phyloP scores from a whole-genome alignment of 2,888 invertebrate genomes.

The Mycogona germanica region DNA sequence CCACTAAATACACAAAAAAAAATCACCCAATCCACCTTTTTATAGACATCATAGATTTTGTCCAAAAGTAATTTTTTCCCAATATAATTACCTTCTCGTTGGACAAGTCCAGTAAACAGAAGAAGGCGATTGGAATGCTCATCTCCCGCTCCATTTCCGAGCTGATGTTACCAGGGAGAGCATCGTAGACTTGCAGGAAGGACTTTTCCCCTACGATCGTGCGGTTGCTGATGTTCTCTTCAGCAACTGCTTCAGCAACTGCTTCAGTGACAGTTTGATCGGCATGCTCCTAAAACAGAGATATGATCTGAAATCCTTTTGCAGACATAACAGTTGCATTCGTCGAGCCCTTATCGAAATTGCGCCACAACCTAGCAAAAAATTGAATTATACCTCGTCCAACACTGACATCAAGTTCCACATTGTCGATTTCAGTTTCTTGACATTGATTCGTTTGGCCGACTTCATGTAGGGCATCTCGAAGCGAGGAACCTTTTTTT shows the following conservation, averaged over 20 bases:
- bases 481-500: neutral
- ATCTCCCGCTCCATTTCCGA: neutral
- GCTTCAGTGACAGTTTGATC: no score
- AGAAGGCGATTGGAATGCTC: neutral
- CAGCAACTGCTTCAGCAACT: neutral
- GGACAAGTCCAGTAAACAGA: neutral
- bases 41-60: no score
- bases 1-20: no score
- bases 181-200: neutral
- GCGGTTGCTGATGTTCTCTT: neutral
- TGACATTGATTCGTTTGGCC: conserved; percentile 1
- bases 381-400: no score
- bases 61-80: no score
- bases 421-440: neutral
- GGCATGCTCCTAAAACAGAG: no score
- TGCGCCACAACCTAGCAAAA: no score
- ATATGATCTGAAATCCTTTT: no score
- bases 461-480: neutral
- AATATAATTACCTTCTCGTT: conserved; percentile 1
- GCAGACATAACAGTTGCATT: no score
- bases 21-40: no score
- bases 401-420: neutral
- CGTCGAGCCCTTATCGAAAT: no score
- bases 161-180: neutral
- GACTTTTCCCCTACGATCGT: neutral